Conservation (phyloP, 2,888 invertebrate genomes). For the Ophion ellenae region DNA sequence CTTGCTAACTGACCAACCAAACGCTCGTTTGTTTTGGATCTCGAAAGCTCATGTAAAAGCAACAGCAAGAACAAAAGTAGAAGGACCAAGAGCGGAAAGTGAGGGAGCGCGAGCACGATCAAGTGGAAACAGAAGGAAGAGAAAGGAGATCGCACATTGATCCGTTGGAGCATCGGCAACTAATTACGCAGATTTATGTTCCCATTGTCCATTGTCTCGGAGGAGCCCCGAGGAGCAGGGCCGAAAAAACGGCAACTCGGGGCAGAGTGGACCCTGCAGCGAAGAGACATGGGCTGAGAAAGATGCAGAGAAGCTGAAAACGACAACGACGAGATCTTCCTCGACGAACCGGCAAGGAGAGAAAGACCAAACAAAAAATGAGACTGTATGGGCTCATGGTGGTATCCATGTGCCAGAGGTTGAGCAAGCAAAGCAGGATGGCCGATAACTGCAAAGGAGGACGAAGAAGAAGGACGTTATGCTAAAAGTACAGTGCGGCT, state of each 20-base stretch:
- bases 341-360: slow-evolving; percentile 57
- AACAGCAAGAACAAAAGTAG: slow-evolving; percentile 55
- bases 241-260: slow-evolving; percentile 52
- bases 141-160: slow-evolving; percentile 83
- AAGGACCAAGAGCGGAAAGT: slow-evolving; percentile 46
- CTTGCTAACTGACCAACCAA: slow-evolving; percentile 82
- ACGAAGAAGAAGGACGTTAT: slow-evolving; percentile 56
- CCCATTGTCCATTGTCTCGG: slow-evolving; percentile 95
- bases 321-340: slow-evolving; percentile 64
- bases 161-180: slow-evolving; percentile 87
- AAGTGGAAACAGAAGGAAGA: slow-evolving; percentile 68
- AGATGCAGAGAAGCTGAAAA: slow-evolving; percentile 62
- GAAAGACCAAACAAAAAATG: slow-evolving; percentile 56
- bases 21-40: slow-evolving; percentile 81
- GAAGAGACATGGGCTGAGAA: slow-evolving; percentile 50
- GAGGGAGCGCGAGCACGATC: slow-evolving; percentile 60
- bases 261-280: slow-evolving; percentile 45
- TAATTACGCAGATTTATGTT: slow-evolving; percentile 98
- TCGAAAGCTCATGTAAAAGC: slow-evolving; percentile 59
- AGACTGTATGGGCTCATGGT: slow-evolving; percentile 55
- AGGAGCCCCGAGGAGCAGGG: slow-evolving; percentile 85
- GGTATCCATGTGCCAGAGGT: slow-evolving; percentile 56
- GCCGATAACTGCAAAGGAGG: slow-evolving; percentile 70
- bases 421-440: slow-evolving; percentile 64
- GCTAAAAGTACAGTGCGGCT: slow-evolving; percentile 50